A percentile compares a stretch with the other conserved stretches of the same genome.
Conservation (phyloP, 23 tunicate species). For the Diplosoma virens region DNA sequence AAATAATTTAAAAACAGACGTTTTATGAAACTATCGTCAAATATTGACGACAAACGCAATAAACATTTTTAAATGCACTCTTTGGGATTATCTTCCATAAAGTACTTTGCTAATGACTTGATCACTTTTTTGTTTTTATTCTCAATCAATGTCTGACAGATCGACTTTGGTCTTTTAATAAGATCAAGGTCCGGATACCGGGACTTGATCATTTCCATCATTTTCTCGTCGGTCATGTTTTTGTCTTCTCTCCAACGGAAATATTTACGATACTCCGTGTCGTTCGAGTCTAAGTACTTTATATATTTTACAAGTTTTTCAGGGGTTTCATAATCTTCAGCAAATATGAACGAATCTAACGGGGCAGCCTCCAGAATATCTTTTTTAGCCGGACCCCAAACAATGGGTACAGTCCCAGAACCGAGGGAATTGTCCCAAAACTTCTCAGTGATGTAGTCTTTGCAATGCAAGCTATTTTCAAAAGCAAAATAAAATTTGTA, state of each 20-base stretch:
- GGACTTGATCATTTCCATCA: neutral
- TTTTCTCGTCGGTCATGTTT: constrained; percentile 1
- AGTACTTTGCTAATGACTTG: neutral
- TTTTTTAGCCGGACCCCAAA: constrained; percentile 14
- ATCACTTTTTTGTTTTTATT: constrained; percentile 10
- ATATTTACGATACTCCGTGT: neutral
- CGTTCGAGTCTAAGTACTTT: neutral
- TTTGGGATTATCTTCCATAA: constrained; percentile 6
- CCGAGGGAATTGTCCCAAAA: constrained; percentile 17
- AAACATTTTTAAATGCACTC: too few species aligned
- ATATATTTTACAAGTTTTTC: constrained; percentile 2
- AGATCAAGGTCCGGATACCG: constrained; percentile 5
- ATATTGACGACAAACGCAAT: too few species aligned
- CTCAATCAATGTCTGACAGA: constrained; percentile 12
- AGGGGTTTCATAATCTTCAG: neutral
- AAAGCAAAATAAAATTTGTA: constrained; percentile 29
- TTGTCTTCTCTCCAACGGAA: constrained; percentile 21
- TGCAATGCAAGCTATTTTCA: constrained; percentile 22
- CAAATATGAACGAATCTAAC: constrained; percentile 12
- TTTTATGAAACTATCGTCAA: too few species aligned
- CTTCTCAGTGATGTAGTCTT: constrained; percentile 29
- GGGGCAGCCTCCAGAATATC: constrained; percentile 31
- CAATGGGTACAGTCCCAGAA: constrained; percentile 6
- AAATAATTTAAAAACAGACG: too few species aligned
- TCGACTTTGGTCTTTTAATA: neutral